These are phyloP conservation scores for Antigone vipio DNA, from an alignment of 2,113 vertebrate genomes.

Conservation along the genomic window DNA sequence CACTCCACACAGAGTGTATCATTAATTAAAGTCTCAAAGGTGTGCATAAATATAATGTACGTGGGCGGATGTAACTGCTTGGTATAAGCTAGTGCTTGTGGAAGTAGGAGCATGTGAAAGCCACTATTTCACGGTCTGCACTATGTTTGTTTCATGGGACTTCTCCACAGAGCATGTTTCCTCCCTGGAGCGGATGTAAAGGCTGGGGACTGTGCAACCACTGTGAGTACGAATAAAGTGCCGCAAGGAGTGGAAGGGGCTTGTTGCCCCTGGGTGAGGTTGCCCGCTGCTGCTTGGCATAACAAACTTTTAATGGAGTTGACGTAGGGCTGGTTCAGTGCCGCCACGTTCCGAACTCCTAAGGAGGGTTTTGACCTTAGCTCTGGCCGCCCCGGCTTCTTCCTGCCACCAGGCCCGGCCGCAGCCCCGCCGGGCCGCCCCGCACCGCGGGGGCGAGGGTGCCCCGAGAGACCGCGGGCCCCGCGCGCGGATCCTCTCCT, in stretches of 20 bases:
- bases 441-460: too few relatives aligned
- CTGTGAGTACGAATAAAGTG: not conserved
- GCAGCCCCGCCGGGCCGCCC: too few relatives aligned
- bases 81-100: not conserved
- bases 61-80: not conserved
- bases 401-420: not conserved
- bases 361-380: fast-evolving
- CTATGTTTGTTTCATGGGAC: fast-evolving
- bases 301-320: not conserved
- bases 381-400: not conserved
- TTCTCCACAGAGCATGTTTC: fast-evolving
- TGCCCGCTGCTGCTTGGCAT: not conserved
- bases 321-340: fast-evolving
- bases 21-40: not conserved
- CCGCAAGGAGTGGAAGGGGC: fast-evolving
- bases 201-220: not conserved
- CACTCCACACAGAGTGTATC: not conserved
- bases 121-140: fast-evolving
- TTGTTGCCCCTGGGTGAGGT: fast-evolving
- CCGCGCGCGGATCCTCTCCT: fast-evolving
- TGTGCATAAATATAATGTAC: not conserved
- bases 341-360: fast-evolving
- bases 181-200: not conserved
- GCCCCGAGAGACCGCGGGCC: not conserved
- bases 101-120: not conserved